Evolutionary conservation across 2,888 invertebrate species (phyloP).

Genomic region (Brachylomia viminalis): DNA sequence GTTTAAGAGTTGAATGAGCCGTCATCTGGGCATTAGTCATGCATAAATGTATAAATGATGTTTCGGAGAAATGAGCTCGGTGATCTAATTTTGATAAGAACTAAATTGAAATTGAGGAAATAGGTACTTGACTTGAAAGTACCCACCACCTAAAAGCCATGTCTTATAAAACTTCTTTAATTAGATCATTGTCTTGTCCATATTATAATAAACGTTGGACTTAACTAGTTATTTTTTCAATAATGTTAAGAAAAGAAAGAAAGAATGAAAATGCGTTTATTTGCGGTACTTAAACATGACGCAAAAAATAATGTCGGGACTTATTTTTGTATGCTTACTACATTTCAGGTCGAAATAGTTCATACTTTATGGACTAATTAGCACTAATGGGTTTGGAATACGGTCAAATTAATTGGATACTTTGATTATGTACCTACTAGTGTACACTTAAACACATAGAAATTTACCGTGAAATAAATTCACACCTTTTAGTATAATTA

Average conservation of each 20-base stretch:
- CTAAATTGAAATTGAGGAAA: neutral
- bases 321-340: slow-evolving; percentile 10
- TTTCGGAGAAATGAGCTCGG: slow-evolving; percentile 1
- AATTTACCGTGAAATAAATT: too few relatives aligned
- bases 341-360: slow-evolving; percentile 30
- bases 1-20: slow-evolving; percentile 29
- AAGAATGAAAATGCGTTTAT: too few relatives aligned
- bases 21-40: slow-evolving; percentile 30
- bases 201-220: too few relatives aligned
- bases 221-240: slow-evolving; percentile 6
- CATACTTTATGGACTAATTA: slow-evolving; percentile 38
- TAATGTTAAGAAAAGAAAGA: too few relatives aligned
- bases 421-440: too few relatives aligned
- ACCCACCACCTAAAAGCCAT: neutral
- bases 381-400: slow-evolving; percentile 38
- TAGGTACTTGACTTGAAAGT: neutral
- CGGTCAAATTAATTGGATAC: neutral
- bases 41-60: slow-evolving; percentile 34
- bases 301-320: too few relatives aligned
- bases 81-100: slow-evolving; percentile 26
- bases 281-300: too few relatives aligned
- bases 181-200: neutral
- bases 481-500: too few relatives aligned
- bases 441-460: too few relatives aligned
- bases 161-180: too few relatives aligned